Conservation (phyloP, 2,797 vertebrate species). For the Myotis pilosus region DNA sequence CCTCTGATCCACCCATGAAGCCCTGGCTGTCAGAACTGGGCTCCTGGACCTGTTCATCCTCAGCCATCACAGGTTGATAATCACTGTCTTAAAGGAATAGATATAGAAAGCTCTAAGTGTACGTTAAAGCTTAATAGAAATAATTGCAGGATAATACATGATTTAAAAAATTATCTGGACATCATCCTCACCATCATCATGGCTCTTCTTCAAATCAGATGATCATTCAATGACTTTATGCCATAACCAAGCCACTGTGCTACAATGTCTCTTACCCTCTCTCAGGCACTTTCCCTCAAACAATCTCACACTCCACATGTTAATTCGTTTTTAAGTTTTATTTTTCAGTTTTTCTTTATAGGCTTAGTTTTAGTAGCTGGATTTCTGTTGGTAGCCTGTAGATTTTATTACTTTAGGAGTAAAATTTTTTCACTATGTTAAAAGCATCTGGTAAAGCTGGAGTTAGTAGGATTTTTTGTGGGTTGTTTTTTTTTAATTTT, state of each 20-base stretch:
- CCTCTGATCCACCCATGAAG: too few relatives aligned
- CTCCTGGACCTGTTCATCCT: background rate
- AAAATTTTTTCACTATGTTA: constrained; percentile 43
- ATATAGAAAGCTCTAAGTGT: background rate
- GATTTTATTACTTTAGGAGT: constrained; percentile 66
- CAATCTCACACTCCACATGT: background rate
- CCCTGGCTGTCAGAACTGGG: too few relatives aligned
- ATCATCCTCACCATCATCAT: background rate
- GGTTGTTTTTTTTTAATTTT: constrained; percentile 8
- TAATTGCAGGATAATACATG: background rate
- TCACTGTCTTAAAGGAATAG: background rate
- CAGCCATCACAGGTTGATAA: background rate
- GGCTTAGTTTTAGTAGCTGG: constrained; percentile 58
- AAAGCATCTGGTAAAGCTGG: constrained; percentile 58
- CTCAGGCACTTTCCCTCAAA: background rate
- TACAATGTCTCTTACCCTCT: background rate
- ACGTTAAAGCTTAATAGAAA: background rate
- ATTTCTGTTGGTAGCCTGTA: constrained; percentile 56
- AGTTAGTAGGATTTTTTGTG: background rate
- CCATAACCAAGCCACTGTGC: background rate
- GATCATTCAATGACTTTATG: background rate
- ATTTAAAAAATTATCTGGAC: background rate
- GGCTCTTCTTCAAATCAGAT: background rate
- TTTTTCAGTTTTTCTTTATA: constrained; percentile 60
- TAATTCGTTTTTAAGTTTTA: constrained; percentile 43